Evolutionary conservation across 2,113 vertebrate genomes (phyloP).

Genomic region (Atractosteus spatula): DNA sequence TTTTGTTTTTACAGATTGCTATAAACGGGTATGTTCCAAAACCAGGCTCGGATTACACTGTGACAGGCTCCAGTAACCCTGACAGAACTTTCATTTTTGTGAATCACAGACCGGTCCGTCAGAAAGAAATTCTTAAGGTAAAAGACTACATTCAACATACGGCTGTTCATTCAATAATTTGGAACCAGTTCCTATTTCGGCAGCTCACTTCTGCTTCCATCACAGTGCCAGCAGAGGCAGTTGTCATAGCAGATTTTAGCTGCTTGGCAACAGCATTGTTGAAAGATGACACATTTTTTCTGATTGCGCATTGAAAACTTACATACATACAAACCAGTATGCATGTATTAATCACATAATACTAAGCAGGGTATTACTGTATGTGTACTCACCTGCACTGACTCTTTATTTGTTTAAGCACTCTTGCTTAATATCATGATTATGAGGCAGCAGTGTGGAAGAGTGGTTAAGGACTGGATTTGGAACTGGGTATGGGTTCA

Average conservation of each 20-base stretch:
- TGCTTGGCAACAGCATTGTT: constrained; percentile 48
- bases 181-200: constrained; percentile 21
- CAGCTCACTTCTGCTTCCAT: constrained; percentile 14
- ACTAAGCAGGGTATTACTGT: too few relatives aligned
- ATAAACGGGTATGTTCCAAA: constrained; percentile 90
- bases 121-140: constrained; percentile 95
- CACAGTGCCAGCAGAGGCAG: constrained; percentile 23
- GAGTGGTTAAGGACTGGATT: too few relatives aligned
- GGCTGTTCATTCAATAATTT: constrained; percentile 27
- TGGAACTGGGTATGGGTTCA: too few relatives aligned
- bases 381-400: too few relatives aligned
- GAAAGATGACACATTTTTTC: constrained; percentile 53
- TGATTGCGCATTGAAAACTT: constrained; percentile 35
- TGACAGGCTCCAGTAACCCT: constrained; percentile 75
- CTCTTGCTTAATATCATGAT: too few relatives aligned
- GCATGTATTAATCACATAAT: too few relatives aligned
- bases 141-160: constrained; percentile 10
- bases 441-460: too few relatives aligned
- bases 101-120: constrained; percentile 83
- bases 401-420: too few relatives aligned
- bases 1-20: constrained; percentile 67
- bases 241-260: constrained; percentile 35
- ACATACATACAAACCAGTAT: background rate
- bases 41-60: constrained; percentile 65
- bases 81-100: constrained; percentile 88